Conservation (phyloP, 1,140 invertebrate species). For the Saccostrea glomerata region DNA sequence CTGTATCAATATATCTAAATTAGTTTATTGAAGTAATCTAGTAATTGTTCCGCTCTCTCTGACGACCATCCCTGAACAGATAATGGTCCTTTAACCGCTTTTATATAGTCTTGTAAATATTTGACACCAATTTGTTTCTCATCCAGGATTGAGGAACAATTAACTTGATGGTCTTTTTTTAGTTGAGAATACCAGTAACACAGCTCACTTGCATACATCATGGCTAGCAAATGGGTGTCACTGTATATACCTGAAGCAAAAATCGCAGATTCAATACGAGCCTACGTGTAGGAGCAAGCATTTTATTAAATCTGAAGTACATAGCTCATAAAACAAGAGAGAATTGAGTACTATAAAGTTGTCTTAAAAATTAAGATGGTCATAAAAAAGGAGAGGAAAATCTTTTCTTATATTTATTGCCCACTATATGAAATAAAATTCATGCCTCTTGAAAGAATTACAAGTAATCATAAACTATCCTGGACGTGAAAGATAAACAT, state of each 20-base stretch:
- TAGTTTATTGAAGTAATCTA: constrained; percentile 54
- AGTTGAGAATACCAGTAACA: constrained; percentile 70
- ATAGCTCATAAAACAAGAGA: not conserved
- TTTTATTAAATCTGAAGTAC: not conserved
- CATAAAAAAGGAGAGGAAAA: not conserved
- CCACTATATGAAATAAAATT: not conserved
- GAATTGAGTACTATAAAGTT: constrained; percentile 1
- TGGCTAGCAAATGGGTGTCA: constrained; percentile 71
- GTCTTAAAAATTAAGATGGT: not conserved
- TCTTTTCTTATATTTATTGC: not conserved
- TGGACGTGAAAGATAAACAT: not conserved
- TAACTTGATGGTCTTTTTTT: not conserved
- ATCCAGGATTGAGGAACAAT: not conserved
- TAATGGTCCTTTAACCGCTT: constrained; percentile 65
- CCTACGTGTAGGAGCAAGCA: not conserved
- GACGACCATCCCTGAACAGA: constrained; percentile 65
- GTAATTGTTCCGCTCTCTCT: constrained; percentile 65
- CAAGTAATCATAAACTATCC: not conserved
- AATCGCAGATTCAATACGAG: not conserved
- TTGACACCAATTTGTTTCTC: constrained; percentile 57
- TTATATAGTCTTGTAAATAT: constrained; percentile 64
- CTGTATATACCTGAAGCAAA: constrained; percentile 69
- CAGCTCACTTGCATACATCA: constrained; percentile 75
- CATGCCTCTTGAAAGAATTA: not conserved
- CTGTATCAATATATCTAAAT: not conserved